Conservation (phyloP, 2,888 invertebrate genomes). For the Pristionchus arcanus region DNA sequence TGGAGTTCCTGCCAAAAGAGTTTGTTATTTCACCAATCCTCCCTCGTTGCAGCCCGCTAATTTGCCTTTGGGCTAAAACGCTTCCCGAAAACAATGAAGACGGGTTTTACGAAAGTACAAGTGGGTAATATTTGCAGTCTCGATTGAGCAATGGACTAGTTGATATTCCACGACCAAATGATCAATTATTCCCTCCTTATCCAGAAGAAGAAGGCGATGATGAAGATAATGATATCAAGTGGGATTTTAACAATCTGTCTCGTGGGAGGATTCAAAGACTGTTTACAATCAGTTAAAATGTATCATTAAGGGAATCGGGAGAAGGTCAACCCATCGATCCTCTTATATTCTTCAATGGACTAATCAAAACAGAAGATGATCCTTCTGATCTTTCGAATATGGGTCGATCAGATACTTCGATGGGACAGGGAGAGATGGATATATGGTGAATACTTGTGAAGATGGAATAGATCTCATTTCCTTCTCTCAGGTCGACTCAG, state of each 20-base stretch:
- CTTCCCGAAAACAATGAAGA: too few species aligned
- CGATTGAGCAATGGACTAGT: not conserved
- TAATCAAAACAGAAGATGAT: constrained; percentile 1
- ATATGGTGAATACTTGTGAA: constrained; percentile 10
- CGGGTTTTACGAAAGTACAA: not conserved
- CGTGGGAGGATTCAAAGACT: too few species aligned
- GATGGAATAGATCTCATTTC: not conserved
- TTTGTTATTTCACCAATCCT: not conserved
- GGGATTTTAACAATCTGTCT: not conserved
- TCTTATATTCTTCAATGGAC: not conserved
- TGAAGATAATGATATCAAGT: not conserved
- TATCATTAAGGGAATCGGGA: not conserved
- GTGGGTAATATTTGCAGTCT: not conserved
- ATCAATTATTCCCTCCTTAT: constrained; percentile 25
- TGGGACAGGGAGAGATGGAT: not conserved
- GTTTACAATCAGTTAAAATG: not conserved
- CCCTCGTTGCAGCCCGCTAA: too few species aligned
- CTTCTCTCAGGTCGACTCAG: not conserved
- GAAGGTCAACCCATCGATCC: not conserved
- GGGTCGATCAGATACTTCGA: not conserved
- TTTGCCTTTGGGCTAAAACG: too few species aligned
- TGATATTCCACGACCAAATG: not conserved
- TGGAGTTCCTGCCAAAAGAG: not conserved
- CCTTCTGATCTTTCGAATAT: not conserved
- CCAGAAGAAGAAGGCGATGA: constrained; percentile 15